These are phyloP conservation scores for Lepus oiostolus DNA, from an alignment of 2,797 vertebrate species.

Conservation along the genomic window DNA sequence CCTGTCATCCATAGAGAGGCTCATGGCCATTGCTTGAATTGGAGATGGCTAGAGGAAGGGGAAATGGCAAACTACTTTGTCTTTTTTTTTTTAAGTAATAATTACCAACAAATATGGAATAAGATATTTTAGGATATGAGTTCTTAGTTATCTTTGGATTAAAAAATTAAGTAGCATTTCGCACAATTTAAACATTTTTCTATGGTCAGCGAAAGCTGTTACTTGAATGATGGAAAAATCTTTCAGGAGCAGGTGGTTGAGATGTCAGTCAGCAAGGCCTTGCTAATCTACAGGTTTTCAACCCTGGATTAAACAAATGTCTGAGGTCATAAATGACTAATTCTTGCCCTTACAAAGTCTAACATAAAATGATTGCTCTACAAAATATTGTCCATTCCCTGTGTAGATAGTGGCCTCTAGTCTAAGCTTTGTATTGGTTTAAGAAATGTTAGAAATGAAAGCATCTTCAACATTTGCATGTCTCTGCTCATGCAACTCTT, in stretches of 20 bases:
- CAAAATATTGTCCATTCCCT: background rate
- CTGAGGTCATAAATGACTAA: background rate
- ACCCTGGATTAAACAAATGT: background rate
- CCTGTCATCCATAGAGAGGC: background rate
- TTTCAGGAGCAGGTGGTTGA: background rate
- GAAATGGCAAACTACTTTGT: background rate
- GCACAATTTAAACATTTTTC: background rate
- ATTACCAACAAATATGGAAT: background rate
- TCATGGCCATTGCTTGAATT: background rate
- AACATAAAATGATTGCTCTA: slow-evolving; percentile 27
- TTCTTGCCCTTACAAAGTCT: background rate
- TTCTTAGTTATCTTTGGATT: slow-evolving; percentile 27
- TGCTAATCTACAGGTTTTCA: background rate
- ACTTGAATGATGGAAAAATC: background rate
- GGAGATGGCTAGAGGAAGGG: background rate
- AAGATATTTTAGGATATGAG: background rate
- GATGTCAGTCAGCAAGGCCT: background rate
- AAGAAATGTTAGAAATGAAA: slow-evolving; percentile 43
- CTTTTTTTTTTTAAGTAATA: background rate
- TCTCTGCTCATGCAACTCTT: background rate
- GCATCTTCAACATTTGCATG: background rate
- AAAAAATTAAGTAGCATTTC: slow-evolving; percentile 27
- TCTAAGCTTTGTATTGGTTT: slow-evolving; percentile 2
- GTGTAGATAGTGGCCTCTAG: background rate
- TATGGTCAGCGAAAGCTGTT: background rate